Percentiles rank a stretch among this genome's conserved stretches.
Conservation (phyloP, 2,113 vertebrate genomes). For the Petrocephalus microphthalmus region DNA sequence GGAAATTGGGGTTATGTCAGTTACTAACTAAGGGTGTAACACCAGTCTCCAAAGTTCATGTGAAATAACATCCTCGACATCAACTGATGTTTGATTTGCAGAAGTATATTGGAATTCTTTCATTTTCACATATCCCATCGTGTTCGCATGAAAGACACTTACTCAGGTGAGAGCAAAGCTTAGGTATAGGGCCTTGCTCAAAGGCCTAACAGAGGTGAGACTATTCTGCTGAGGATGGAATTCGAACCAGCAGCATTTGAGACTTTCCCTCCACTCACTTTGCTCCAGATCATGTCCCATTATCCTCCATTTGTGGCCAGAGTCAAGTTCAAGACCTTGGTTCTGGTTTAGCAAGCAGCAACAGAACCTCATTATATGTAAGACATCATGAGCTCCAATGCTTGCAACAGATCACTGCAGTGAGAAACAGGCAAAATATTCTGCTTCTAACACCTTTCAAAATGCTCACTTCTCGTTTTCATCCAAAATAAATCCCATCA, state of each 20-base stretch:
- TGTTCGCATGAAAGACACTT: not conserved
- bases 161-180: too few species aligned
- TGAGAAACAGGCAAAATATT: not conserved
- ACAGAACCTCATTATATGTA: not conserved
- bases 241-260: not conserved
- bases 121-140: not conserved
- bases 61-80: not conserved
- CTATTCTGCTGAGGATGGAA: not conserved
- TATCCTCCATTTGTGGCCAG: not conserved
- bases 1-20: not conserved
- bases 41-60: not conserved
- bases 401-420: not conserved
- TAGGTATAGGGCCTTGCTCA: not conserved
- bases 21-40: not conserved
- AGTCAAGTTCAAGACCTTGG: conserved; percentile 4
- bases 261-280: not conserved
- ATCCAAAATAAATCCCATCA: not conserved
- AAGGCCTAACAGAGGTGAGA: not conserved
- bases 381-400: not conserved
- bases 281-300: not conserved
- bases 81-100: not conserved
- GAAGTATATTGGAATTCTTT: not conserved
- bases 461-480: not conserved
- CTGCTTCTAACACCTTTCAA: not conserved
- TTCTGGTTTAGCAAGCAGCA: conserved; percentile 7